A percentile compares a stretch with the other conserved stretches of the same genome.
Evolutionary conservation across 2,113 vertebrate genomes (phyloP).

Genomic region (Cathartes aura): DNA sequence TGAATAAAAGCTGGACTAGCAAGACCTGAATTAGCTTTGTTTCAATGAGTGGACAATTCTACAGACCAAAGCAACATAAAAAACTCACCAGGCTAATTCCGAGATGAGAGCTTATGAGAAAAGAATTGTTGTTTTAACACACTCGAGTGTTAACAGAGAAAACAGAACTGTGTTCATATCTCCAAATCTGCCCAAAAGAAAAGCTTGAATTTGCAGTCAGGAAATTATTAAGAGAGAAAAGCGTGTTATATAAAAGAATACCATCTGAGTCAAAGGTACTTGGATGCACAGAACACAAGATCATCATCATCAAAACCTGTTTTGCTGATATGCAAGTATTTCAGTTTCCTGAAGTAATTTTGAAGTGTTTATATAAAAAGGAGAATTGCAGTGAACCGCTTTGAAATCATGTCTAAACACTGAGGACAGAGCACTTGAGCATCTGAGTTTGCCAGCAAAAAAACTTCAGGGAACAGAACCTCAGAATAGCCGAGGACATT

Average conservation of each 20-base stretch:
- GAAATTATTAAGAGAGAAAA: neutral
- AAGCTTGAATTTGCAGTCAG: neutral
- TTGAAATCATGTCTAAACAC: neutral
- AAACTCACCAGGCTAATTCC: neutral
- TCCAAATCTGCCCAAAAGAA: neutral
- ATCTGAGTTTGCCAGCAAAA: neutral
- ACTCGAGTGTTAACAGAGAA: neutral
- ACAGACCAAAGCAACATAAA: neutral
- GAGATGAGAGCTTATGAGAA: neutral
- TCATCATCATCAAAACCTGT: neutral
- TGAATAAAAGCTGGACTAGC: neutral
- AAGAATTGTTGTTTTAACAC: neutral
- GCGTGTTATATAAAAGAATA: neutral
- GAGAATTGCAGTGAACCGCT: neutral
- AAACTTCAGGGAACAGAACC: neutral
- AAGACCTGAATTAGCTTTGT: neutral
- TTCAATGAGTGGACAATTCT: neutral
- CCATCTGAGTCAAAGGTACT: neutral
- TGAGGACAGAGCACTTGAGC: neutral
- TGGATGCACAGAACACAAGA: neutral
- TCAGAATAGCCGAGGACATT: neutral
- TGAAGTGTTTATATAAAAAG: constrained; percentile 15
- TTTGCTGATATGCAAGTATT: neutral
- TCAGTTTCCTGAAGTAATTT: neutral
- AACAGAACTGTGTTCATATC: neutral